Base-by-base conservation (phyloP, 2,888 invertebrate genomes). In the Gastrophysa polygoni region DNA sequence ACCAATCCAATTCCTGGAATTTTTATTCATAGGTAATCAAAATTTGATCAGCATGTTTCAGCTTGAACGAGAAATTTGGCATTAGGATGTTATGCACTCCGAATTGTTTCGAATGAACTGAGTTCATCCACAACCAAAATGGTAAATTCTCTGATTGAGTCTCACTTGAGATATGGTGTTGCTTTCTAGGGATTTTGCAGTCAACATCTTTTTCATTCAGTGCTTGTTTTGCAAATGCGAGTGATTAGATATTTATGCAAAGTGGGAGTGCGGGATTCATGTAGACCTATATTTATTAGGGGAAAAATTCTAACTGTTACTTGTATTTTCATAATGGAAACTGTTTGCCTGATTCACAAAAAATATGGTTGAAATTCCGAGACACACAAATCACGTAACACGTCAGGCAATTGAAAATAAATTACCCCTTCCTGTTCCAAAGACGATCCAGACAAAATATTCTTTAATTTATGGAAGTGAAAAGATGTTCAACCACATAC, bases 191-290 rank as follows among this genome's bases (percentile, higher is more conserved):
- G 48, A 48, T 48, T 21, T 21, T n/a, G 21, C 24, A 48, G 24
- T 48, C 48, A 20, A 20, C 7, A 48, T 20, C 21, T 48, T 48
- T 48, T 48, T 48, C 1, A 24, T 21, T 20, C 48, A 48, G 24
- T 48, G 48, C 20, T 48, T 48, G 48, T 48, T 20, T 48, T 48
- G 48, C 48, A 48, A 48, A 48, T 11, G 48, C 48, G 21, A 48
- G 24, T 21, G 11, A 24, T 20, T 20, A 21, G 48, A 48, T 48
- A 48, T 4, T 24, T 4, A 48, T 48, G 48, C 48, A 48, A 48
- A 21, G 48, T 48, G 24, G 24, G 24, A 24, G 48, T 10, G 17
- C 20, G 20, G 7, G 48, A 18, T 4, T 4, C 48, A 48, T 8
- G 18, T 20, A 47, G 17, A 20, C 20, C 20, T 18, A 11, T 47